Percentiles rank a stretch among this genome's conserved stretches.
Conservation (phyloP, 2,797 vertebrate species). For the Hydrophis major region DNA sequence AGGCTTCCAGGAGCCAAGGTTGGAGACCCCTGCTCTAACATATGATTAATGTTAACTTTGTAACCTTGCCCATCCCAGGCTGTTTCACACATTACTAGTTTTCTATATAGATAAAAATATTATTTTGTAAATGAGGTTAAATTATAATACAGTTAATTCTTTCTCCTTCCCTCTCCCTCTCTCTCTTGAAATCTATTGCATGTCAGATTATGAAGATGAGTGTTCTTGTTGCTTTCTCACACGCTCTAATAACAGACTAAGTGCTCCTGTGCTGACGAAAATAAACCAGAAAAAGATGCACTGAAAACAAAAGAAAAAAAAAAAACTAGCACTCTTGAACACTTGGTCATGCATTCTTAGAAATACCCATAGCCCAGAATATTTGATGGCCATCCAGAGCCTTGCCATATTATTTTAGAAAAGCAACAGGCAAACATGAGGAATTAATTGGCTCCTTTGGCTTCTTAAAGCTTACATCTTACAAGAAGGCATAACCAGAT, state of each 20-base stretch:
- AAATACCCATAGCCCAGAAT: background rate
- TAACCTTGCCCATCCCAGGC: background rate
- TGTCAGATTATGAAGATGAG: background rate
- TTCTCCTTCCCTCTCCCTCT: too few relatives aligned
- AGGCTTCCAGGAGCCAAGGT: too few relatives aligned
- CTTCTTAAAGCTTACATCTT: background rate
- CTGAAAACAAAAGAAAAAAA: background rate
- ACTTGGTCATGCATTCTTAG: background rate
- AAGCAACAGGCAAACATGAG: background rate
- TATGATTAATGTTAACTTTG: background rate
- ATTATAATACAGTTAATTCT: background rate
- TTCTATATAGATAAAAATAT: background rate
- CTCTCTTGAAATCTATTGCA: background rate
- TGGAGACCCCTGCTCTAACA: too few relatives aligned
- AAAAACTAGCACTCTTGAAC: background rate
- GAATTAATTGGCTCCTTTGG: background rate
- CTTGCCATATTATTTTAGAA: background rate
- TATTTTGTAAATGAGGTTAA: background rate
- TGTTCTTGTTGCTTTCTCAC: background rate
- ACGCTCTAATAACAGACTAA: background rate
- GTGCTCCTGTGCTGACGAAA: background rate
- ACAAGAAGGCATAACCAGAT: background rate
- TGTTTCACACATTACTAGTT: conserved; percentile 18
- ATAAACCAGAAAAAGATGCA: background rate
- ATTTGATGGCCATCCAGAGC: background rate